Evolutionary conservation across 2,797 vertebrate species (phyloP), one percentile per base, ranked within the genome.

Genomic region (Poecilia wingei): DNA sequence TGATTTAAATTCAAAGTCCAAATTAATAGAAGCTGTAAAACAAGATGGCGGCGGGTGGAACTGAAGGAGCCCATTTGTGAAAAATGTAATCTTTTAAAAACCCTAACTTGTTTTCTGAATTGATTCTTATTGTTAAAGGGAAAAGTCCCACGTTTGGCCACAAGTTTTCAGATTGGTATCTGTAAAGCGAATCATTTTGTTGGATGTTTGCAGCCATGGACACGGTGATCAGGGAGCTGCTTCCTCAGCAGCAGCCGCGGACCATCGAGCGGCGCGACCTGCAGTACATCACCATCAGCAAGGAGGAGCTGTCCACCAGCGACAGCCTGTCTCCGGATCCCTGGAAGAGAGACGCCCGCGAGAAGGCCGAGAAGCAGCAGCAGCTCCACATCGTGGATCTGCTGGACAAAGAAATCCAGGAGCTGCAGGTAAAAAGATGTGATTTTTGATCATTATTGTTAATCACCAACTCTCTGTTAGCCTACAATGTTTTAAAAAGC

Each of bases 311-410:
- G 18, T 94, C 97, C 3, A 95, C 98, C 13, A 96, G 97, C 0
- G 98, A 99, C 85, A 99, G 98, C 82, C 95, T 99, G 79, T 99
- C 98, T 28, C 98, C 98, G 0, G 98, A 99, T 86, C 98, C 98
- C 0, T 99, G 98, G 98, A 99, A 99, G 87, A 95, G 98, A 28
- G 98, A 99, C 6, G 98, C 98, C 14, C 95, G 96, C 6, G 98
- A 99, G 88, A 99, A 99, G 88, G 95, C 98, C 10, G 98, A 99
- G 94, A 99, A 99, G 66, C 98, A 99, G 93, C 98, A 99, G 92
- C 98, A 99, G 93, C 96, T 99, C 89, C 98, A 99, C 93, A 97
- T 99, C 9, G 97, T 98, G 20, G 98, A 99, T 87, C 97, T 99
- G 92, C 95, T 99, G 85, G 98, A 98, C 91, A 97, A 96, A 77